phyloP scores from a whole-genome alignment of 2,888 invertebrate species.

The Alviniconcha strummeri region DNA sequence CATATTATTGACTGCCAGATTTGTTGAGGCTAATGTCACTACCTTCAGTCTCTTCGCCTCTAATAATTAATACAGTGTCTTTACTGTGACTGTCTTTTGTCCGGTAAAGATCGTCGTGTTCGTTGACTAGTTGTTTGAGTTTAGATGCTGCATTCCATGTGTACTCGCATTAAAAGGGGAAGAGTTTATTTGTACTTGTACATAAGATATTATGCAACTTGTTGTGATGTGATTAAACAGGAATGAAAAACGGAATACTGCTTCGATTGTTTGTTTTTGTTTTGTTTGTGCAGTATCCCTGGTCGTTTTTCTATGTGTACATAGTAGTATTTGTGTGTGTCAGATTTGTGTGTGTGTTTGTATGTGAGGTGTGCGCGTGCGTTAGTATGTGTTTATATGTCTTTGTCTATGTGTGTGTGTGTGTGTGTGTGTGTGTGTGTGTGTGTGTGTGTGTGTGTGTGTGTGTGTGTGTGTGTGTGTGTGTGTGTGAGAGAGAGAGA shows the following conservation, averaged over 20 bases:
- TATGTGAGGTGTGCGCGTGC: too few species aligned
- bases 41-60: too few species aligned
- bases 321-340: too few species aligned
- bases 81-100: slow-evolving; percentile 1
- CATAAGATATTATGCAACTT: slow-evolving; percentile 42
- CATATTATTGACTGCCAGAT: too few species aligned
- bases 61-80: neutral
- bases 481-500: too few species aligned
- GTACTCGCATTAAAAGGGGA: slow-evolving; percentile 9
- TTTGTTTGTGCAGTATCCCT: neutral
- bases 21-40: too few species aligned
- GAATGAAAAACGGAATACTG: neutral
- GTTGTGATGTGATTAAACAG: slow-evolving; percentile 42
- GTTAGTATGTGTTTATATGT: too few species aligned
- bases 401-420: neutral
- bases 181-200: slow-evolving; percentile 35
- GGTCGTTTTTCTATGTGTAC: neutral
- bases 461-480: too few species aligned
- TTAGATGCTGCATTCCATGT: slow-evolving; percentile 30
- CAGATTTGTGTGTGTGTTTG: too few species aligned
- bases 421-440: neutral
- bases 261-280: neutral
- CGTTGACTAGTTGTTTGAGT: neutral
- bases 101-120: too few species aligned
- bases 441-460: neutral